phyloP scores from a whole-genome alignment of 2,888 invertebrate genomes.

The Euproctis similis region DNA sequence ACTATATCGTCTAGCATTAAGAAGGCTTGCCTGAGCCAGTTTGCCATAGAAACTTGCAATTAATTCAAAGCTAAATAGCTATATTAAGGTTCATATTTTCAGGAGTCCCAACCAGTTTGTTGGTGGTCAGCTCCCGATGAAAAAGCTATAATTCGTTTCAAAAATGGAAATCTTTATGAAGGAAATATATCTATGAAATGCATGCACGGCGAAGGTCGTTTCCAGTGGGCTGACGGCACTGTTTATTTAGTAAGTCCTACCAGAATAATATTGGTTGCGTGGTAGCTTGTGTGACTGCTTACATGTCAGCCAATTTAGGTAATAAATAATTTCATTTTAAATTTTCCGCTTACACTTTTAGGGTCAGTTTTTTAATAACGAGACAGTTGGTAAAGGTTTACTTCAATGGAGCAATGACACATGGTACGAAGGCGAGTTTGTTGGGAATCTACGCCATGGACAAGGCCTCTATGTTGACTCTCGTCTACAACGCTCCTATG shows the following conservation, averaged over 20 bases:
- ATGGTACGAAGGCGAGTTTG: conserved; percentile 77
- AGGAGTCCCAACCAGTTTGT: conserved; percentile 30
- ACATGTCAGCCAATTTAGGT: too few species aligned
- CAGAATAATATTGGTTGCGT: too few species aligned
- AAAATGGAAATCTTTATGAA: conserved; percentile 74
- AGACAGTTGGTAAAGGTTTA: conserved; percentile 70
- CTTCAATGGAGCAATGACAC: conserved; percentile 74
- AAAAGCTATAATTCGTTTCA: conserved; percentile 65
- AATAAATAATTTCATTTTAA: too few species aligned
- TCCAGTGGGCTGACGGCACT: conserved; percentile 76
- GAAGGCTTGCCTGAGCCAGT: too few species aligned
- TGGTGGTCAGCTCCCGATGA: conserved; percentile 59
- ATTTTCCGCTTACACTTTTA: too few species aligned
- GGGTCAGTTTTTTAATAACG: conserved; percentile 76
- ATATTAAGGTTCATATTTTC: too few species aligned
- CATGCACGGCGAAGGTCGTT: conserved; percentile 77
- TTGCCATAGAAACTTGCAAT: too few species aligned
- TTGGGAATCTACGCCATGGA: conserved; percentile 73
- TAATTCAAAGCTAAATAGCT: too few species aligned
- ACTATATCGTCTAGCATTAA: too few species aligned
- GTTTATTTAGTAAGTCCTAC: conserved; percentile 63
- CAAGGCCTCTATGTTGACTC: conserved; percentile 66
- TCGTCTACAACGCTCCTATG: conserved; percentile 46
- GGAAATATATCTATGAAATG: conserved; percentile 70
- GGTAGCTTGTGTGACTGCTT: too few species aligned